Evolutionary conservation across 1,140 invertebrate genomes (phyloP).

Genomic region (Drosophila subpulchrella): DNA sequence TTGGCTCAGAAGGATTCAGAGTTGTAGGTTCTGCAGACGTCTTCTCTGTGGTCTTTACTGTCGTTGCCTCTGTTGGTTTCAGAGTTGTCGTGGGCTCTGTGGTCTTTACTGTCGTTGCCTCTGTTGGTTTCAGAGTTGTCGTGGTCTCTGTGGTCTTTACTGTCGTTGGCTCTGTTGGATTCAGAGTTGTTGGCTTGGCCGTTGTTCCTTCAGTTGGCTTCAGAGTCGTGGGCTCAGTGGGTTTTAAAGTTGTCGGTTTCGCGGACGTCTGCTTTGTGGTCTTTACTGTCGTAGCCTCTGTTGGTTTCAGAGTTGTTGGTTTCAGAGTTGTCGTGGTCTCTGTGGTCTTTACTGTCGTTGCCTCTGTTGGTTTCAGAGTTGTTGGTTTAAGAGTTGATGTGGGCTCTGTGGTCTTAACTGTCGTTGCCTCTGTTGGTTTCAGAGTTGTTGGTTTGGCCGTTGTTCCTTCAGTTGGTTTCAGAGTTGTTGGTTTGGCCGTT

Average conservation of each 20-base stretch:
- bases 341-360: neutral
- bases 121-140: neutral
- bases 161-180: neutral
- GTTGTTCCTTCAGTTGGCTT: no score
- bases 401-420: constrained; percentile 1
- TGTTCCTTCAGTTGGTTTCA: constrained; percentile 1
- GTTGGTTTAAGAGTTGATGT: no score
- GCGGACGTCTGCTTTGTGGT: neutral
- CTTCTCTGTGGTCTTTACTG: neutral
- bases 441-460: neutral
- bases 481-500: constrained; percentile 2
- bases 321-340: no score
- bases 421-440: neutral
- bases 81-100: neutral
- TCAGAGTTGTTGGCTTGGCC: constrained; percentile 3
- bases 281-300: neutral
- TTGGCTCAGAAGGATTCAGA: constrained; percentile 2
- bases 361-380: neutral
- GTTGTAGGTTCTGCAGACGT: neutral
- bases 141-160: neutral
- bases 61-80: neutral
- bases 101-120: neutral
- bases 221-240: neutral
- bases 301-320: neutral
- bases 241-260: neutral